These are phyloP conservation scores for Oreochromis mossambicus DNA, from an alignment of 2,797 vertebrate species.

Conservation along the genomic window DNA sequence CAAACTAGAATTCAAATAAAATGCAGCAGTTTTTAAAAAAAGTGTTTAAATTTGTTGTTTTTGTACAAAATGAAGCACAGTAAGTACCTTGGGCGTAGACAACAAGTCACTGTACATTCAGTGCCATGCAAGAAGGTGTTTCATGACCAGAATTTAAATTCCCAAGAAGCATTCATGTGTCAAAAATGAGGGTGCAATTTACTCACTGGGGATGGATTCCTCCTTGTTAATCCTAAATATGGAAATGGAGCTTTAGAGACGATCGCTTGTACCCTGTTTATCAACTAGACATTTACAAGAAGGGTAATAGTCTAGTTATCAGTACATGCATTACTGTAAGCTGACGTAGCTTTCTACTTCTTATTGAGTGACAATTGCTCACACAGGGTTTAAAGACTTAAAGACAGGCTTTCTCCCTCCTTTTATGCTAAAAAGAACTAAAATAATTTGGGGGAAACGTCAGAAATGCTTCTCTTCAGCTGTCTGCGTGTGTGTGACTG, in stretches of 20 bases:
- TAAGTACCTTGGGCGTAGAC: not conserved
- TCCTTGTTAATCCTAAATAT: not conserved
- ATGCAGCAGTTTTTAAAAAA: not conserved
- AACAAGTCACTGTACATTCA: constrained; percentile 19
- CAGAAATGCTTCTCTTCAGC: not conserved
- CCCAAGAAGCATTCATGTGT: not conserved
- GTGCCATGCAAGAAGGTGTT: constrained; percentile 38
- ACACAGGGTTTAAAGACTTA: not conserved
- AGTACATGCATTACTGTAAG: not conserved
- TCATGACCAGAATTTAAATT: not conserved
- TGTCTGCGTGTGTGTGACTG: not conserved
- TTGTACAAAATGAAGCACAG: not conserved
- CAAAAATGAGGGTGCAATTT: not conserved
- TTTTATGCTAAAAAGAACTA: not conserved
- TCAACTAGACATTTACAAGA: not conserved
- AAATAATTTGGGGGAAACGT: not conserved
- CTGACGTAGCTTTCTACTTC: not conserved
- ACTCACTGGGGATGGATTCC: not conserved
- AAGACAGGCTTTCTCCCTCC: not conserved
- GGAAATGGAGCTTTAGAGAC: not conserved
- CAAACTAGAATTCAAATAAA: constrained; percentile 1
- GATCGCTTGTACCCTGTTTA: not conserved
- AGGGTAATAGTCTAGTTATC: not conserved
- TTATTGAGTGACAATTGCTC: not conserved
- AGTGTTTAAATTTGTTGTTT: not conserved